Percentiles rank a stretch among this genome's conserved stretches.
Evolutionary conservation across 2,888 invertebrate genomes (phyloP).

Genomic region (Brachyptera risi): DNA sequence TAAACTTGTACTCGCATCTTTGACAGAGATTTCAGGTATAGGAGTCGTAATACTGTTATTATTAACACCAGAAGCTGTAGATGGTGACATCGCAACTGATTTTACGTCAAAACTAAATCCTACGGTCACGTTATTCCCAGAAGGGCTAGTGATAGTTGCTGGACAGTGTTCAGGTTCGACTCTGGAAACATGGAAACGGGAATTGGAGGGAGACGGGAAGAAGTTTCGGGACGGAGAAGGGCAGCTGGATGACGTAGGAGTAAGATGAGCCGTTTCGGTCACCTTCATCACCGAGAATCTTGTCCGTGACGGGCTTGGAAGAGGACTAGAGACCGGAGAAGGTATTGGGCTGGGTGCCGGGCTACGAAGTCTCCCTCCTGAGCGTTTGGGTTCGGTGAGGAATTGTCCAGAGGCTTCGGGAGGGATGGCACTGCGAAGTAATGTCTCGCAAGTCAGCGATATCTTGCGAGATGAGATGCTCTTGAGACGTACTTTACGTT

Average conservation of each 20-base stretch:
- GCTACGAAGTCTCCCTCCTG: constrained; percentile 57
- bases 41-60: not conserved
- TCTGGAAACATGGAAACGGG: constrained; percentile 44
- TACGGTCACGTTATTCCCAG: constrained; percentile 42
- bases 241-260: not conserved
- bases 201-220: constrained; percentile 31
- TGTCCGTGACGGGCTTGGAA: constrained; percentile 51
- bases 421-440: constrained; percentile 37
- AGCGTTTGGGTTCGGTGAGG: constrained; percentile 43
- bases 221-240: constrained; percentile 29
- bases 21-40: constrained; percentile 1
- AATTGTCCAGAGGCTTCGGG: constrained; percentile 37
- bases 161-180: constrained; percentile 37
- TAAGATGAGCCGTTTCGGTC: not conserved
- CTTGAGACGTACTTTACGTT: constrained; percentile 38
- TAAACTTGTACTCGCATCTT: not conserved
- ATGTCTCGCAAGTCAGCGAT: constrained; percentile 65
- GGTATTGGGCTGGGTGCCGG: constrained; percentile 62
- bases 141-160: constrained; percentile 34
- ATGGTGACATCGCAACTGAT: not conserved
- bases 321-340: constrained; percentile 64
- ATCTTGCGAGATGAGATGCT: constrained; percentile 57
- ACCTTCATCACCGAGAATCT: constrained; percentile 40
- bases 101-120: constrained; percentile 39
- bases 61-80: not conserved